Percentiles rank a stretch among this genome's conserved stretches.
Conservation (phyloP, 2,888 invertebrate species). For the Ochropleura plecta region DNA sequence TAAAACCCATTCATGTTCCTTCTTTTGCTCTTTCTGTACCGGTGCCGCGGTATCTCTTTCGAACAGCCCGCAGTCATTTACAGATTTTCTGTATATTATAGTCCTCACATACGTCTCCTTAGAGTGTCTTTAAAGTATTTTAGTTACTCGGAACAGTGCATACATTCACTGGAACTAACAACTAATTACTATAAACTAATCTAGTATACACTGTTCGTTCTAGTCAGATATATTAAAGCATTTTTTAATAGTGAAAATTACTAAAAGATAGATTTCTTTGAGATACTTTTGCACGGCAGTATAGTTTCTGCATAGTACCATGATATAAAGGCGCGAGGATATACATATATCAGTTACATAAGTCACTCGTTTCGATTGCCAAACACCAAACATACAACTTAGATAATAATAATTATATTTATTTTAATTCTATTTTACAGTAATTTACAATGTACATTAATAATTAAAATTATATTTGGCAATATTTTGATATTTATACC, state of each 20-base stretch:
- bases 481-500: slow-evolving; percentile 43
- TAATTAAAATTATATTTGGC: slow-evolving; percentile 11
- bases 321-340: not conserved
- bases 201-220: slow-evolving; percentile 16
- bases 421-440: slow-evolving; percentile 63
- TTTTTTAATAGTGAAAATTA: not conserved
- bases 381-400: slow-evolving; percentile 33
- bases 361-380: slow-evolving; percentile 22
- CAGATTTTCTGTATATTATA: too few species aligned
- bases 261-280: not conserved
- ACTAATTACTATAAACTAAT: slow-evolving; percentile 25
- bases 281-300: too few species aligned
- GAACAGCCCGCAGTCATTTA: too few species aligned
- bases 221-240: too few species aligned
- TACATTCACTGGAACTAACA: slow-evolving; percentile 29
- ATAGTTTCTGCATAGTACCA: not conserved
- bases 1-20: too few species aligned
- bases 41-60: too few species aligned
- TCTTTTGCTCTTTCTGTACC: too few species aligned
- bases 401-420: slow-evolving; percentile 51
- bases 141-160: slow-evolving; percentile 8
- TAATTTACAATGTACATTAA: slow-evolving; percentile 65
- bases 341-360: not conserved
- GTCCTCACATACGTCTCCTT: too few species aligned
- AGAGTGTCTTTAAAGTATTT: not conserved